phyloP scores from a whole-genome alignment of 2,888 invertebrate species.

The Hirudinaria manillensis region DNA sequence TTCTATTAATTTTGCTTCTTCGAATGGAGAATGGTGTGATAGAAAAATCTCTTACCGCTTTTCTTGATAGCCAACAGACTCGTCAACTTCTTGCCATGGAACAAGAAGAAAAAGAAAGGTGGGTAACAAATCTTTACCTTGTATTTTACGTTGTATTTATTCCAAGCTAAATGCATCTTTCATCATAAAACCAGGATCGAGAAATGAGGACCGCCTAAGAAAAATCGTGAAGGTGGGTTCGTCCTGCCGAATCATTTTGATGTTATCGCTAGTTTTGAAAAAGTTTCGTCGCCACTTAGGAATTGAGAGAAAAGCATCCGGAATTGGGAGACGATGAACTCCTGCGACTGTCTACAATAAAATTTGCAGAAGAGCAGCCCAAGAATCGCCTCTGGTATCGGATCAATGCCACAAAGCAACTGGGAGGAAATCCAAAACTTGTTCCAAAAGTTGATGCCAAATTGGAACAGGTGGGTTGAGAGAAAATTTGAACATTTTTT shows the following conservation, averaged over 20 bases:
- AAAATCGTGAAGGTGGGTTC: constrained; percentile 38
- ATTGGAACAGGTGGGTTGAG: constrained; percentile 55
- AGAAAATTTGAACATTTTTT: not conserved
- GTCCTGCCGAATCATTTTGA: not conserved
- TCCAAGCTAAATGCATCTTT: not conserved
- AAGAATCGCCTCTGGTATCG: constrained; percentile 62
- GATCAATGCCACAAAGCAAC: constrained; percentile 58
- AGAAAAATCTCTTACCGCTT: too few species aligned
- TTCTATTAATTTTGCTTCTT: too few species aligned
- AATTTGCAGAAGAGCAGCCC: constrained; percentile 56
- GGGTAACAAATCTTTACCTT: not conserved
- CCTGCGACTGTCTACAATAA: constrained; percentile 58
- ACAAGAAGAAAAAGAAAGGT: constrained; percentile 22
- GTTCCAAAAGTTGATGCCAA: constrained; percentile 55
- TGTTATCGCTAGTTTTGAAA: not conserved
- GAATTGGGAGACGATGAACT: constrained; percentile 59
- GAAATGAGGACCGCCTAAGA: constrained; percentile 35
- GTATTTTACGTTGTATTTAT: not conserved
- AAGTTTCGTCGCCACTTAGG: constrained; percentile 45
- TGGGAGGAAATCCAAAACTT: constrained; percentile 56
- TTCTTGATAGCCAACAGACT: constrained; percentile 29
- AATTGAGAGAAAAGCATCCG: constrained; percentile 56
- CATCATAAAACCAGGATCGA: constrained; percentile 3
- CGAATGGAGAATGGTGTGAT: too few species aligned
- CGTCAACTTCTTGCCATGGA: constrained; percentile 30